Conservation (phyloP, 2,113 vertebrate genomes). For the Bothrops jararaca region DNA sequence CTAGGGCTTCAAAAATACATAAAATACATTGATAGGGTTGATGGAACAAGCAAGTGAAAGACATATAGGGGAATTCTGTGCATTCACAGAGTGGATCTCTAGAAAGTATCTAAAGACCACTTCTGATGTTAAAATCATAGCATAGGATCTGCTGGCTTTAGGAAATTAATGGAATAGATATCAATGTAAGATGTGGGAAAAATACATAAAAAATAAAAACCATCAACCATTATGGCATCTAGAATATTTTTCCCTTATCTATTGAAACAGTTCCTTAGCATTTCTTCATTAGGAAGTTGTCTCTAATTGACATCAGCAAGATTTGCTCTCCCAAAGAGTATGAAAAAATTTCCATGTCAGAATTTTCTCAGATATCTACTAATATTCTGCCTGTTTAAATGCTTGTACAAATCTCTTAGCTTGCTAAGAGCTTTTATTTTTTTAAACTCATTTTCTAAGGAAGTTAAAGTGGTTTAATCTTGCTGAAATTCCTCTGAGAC, state of each 20-base stretch:
- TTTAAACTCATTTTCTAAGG: constrained; percentile 6
- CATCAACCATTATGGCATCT: neutral
- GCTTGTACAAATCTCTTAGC: constrained; percentile 1
- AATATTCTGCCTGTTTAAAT: neutral
- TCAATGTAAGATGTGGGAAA: neutral
- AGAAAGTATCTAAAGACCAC: neutral
- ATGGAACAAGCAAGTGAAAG: neutral
- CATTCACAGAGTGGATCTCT: neutral
- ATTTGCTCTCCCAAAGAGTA: neutral
- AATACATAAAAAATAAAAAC: neutral
- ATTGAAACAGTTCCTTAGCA: neutral
- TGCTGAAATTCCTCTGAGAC: neutral
- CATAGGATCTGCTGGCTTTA: neutral
- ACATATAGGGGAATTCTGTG: neutral
- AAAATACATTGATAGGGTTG: neutral
- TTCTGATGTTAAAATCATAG: neutral
- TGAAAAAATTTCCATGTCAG: neutral
- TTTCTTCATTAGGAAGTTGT: neutral
- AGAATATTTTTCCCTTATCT: neutral
- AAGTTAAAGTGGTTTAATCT: constrained; percentile 9
- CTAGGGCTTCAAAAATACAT: neutral
- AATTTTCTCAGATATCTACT: neutral
- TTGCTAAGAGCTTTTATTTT: neutral
- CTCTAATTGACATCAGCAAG: neutral
- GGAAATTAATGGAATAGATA: neutral